Evolutionary conservation across 2,888 invertebrate species (phyloP), one percentile per base, ranked within the genome.

Genomic region (Julus scanicus): DNA sequence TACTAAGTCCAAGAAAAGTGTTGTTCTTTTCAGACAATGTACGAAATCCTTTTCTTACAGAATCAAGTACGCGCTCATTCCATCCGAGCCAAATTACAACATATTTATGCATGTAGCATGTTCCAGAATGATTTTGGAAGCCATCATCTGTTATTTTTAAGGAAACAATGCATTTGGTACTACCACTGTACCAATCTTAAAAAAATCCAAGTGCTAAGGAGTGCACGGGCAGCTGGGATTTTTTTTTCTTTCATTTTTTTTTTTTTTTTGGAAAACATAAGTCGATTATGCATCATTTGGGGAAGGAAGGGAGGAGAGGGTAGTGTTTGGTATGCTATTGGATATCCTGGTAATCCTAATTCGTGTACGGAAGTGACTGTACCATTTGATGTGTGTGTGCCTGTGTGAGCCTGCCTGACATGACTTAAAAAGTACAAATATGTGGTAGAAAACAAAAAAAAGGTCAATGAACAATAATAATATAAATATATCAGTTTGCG

Each of bases 401-500:
- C 44, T 44, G 8, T 37, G 44, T 49, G 85, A 85, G 49, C 49
- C 85, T 85, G 49, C 49, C 85, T 85, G 85, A 85, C 49, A 49
- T 85, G 20, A 49, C 49, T 85, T 85, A 44, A 48, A 44, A 49
- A 85, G 49, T 85, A 85, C 44, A 49, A 85, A 40, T 85, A 44
- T 40, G 44, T 85, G 85, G 85, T 85, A 85, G 85, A 85, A 83
- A 85, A 85, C 49, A 85, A 86, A 40, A 86, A 80, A 88, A 88
- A 85, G 71, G 53, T 88, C 84, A 84, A 88, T 40, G 88, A 85
- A 88, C 83, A 87, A 83, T 88, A 88, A 84, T 53, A 88, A 88
- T 85, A 85, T 88, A 88, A 88, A 88, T 88, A 88, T 88, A 88
- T 88, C 37, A 53, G 53, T 85, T 84, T 85, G 48, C 53, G 86